phyloP scores from a whole-genome alignment of 2,797 vertebrate genomes.

The Eptatretus atami region DNA sequence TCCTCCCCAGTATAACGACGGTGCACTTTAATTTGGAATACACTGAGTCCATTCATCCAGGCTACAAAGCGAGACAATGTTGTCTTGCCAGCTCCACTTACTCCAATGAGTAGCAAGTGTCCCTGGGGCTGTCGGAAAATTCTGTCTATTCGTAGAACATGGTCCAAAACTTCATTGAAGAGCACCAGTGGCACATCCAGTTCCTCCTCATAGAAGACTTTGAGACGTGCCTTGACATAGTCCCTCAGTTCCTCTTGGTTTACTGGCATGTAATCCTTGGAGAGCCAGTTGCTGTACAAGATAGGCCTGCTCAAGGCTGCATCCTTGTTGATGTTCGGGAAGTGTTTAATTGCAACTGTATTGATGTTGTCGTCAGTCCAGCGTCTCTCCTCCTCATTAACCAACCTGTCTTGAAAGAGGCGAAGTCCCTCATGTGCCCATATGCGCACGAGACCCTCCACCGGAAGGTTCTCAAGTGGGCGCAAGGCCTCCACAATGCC shows the following conservation, averaged over 20 bases:
- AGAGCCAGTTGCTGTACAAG: constrained; percentile 97
- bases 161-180: constrained; percentile 89
- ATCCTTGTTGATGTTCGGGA: constrained; percentile 84
- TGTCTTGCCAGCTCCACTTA: constrained; percentile 88
- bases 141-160: constrained; percentile 77
- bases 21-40: constrained; percentile 98
- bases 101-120: constrained; percentile 78
- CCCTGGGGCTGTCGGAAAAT: constrained; percentile 98
- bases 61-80: constrained; percentile 87
- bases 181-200: constrained; percentile 82
- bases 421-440: constrained; percentile 93
- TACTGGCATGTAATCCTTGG: constrained; percentile 95
- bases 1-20: constrained; percentile 92
- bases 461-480: constrained; percentile 63
- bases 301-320: constrained; percentile 67
- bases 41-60: constrained; percentile 95
- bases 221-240: constrained; percentile 86
- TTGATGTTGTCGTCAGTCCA: constrained; percentile 98
- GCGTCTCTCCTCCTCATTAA: constrained; percentile 72
- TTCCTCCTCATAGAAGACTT: constrained; percentile 94
- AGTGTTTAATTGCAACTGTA: constrained; percentile 70
- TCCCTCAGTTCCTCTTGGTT: constrained; percentile 90
- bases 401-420: constrained; percentile 93
- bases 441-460: constrained; percentile 84
- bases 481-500: constrained; percentile 80